Percentiles rank a stretch among this genome's conserved stretches.
These are phyloP conservation scores for Arge pagana DNA, from an alignment of 2,888 invertebrate genomes.

Conservation along the genomic window DNA sequence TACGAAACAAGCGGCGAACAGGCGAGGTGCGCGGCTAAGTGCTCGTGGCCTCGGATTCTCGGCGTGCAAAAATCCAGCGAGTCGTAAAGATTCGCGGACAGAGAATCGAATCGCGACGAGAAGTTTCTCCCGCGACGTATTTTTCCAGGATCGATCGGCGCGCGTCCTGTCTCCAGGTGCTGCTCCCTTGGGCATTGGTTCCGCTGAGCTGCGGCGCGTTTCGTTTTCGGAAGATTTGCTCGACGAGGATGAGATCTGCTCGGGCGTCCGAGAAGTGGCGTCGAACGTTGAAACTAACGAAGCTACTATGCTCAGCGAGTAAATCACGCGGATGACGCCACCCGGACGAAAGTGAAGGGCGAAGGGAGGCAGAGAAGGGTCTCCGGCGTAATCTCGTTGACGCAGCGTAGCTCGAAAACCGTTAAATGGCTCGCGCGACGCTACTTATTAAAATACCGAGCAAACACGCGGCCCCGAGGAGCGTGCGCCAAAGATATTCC, in stretches of 20 bases:
- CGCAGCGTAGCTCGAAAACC: conserved; percentile 42
- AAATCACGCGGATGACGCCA: conserved; percentile 5
- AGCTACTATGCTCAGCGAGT: no score
- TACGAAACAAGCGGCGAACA: no score
- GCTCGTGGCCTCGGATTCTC: neutral
- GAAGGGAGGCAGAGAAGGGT: neutral
- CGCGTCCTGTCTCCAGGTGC: no score
- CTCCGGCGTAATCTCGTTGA: conserved; percentile 45
- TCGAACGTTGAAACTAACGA: no score
- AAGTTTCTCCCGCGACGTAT: no score
- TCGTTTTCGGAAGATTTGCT: no score
- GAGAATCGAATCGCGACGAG: no score
- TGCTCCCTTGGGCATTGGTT: no score
- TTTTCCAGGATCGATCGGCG: no score
- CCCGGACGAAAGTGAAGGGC: neutral
- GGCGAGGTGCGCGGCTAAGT: neutral
- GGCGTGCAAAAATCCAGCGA: neutral
- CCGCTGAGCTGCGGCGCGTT: no score
- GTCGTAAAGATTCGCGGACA: conserved; percentile 1
- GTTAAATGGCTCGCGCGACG: conserved; percentile 43
- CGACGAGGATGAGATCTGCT: no score
- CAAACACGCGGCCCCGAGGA: conserved; percentile 33
- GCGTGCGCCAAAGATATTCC: conserved; percentile 19
- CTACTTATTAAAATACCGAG: conserved; percentile 46
- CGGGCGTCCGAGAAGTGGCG: no score